Base-by-base conservation (phyloP, 53 echinoderm and acorn worm genomes). In the Arbacia lixula region DNA sequence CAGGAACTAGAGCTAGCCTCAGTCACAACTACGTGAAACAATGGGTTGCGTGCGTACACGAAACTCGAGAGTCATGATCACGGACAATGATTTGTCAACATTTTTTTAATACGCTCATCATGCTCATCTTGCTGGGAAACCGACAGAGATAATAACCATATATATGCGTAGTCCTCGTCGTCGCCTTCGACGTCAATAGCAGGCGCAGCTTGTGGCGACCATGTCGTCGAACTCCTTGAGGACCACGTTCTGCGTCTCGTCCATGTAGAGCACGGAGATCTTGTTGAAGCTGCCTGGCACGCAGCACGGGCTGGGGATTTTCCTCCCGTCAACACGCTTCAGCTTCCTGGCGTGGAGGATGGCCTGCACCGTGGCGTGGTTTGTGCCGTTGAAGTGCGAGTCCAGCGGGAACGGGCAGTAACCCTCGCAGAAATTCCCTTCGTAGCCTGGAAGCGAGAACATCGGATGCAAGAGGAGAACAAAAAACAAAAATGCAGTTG, bases 191-290 rank as follows among this genome's bases (percentile, higher is more conserved):
- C 27, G 43, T 69, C 71, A 98, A 36, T 92, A 90, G 62, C 98
- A 98, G 2, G 87, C 98, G 69, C 98, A 98, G 50, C 92, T 92
- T 53, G 94, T 98, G 38, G 98, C 98, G 31, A 92, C 83, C 94
- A 94, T 94, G 39, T 89, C 90, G n/a, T 92, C 90, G 83, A 98
- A 98, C 54, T 98, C 90, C 57, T 98, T 98, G 4, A 98, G 86
- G 21, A 94, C 92, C 3, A 98, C 98, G 84, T 94, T 92, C 71
- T 88, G 84, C 64, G 66, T 76, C 19, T 92, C 82, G 82, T 98
- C 75, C 36, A 98, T 50, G 71, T 98, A 98, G 54, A 98, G 77
- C 12, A 98, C 94, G 66, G 90, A 88, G 38, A 98, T 86, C 21
- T 86, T 88, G 25, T 84, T 92, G 71, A 92, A 89, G 1, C 86